Evolutionary conservation across 2,797 vertebrate genomes (phyloP).

Genomic region (Phaenicophaeus curvirostris): DNA sequence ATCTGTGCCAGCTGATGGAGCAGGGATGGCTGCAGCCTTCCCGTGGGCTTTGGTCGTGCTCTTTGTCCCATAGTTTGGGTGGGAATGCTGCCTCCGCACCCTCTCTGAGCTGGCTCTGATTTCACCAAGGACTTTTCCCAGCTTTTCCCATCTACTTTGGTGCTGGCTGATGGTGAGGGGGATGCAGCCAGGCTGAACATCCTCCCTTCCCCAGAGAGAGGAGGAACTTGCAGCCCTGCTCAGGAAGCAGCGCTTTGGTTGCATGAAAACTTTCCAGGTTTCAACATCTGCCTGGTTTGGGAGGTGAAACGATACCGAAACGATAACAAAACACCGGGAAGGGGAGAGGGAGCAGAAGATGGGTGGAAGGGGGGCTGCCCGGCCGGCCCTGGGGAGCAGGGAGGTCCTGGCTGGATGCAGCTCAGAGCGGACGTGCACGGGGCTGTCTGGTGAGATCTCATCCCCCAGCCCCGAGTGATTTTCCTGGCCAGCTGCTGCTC

Average conservation of each 20-base stretch:
- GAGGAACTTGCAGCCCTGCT: not conserved
- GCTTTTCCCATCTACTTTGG: not conserved
- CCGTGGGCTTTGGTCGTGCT: not conserved
- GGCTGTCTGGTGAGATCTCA: not conserved
- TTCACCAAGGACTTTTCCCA: not conserved
- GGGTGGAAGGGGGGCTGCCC: not conserved
- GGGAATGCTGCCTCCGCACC: not conserved
- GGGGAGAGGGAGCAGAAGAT: not conserved
- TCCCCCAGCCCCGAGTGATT: not conserved
- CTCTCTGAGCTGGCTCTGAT: not conserved
- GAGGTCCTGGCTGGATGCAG: not conserved
- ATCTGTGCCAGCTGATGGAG: not conserved
- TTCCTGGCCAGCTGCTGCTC: constrained; percentile 53
- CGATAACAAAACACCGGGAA: not conserved
- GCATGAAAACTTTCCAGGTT: constrained; percentile 19
- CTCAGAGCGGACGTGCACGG: not conserved
- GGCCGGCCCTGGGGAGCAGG: fast-evolving
- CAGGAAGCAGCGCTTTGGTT: not conserved
- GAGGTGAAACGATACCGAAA: not conserved
- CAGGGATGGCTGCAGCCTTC: not conserved
- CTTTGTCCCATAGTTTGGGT: fast-evolving
- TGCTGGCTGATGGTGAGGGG: not conserved
- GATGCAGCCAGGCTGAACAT: not conserved
- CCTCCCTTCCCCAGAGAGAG: not conserved
- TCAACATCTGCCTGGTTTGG: not conserved